Evolutionary conservation across 2,888 invertebrate genomes (phyloP), one percentile per base, ranked within the genome.

Genomic region (Amphiduros pacificus): DNA sequence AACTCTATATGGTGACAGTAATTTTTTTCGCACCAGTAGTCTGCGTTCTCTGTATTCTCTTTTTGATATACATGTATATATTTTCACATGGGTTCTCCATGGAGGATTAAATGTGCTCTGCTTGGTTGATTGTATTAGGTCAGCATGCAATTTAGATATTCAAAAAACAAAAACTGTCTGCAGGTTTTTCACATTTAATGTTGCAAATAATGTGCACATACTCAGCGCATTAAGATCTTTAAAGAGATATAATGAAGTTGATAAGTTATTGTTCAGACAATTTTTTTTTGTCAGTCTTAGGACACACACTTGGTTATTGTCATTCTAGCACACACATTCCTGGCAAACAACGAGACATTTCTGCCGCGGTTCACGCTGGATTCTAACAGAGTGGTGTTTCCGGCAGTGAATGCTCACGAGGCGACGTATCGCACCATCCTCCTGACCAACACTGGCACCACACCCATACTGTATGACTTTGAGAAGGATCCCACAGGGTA

Each of bases 241-340:
- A n/a, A n/a, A n/a, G n/a, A n/a, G n/a, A n/a, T n/a, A n/a, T n/a
- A n/a, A n/a, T n/a, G n/a, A n/a, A n/a, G n/a, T n/a, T n/a, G n/a
- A n/a, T n/a, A n/a, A n/a, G n/a, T n/a, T n/a, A n/a, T n/a, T n/a
- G n/a, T n/a, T n/a, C n/a, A n/a, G n/a, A n/a, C n/a, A n/a, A n/a
- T n/a, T n/a, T n/a, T n/a, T n/a, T n/a, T n/a, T n/a, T n/a, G n/a
- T n/a, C n/a, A n/a, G n/a, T n/a, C n/a, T n/a, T n/a, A n/a, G n/a
- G n/a, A n/a, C n/a, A n/a, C n/a, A n/a, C n/a, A n/a, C n/a, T n/a
- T n/a, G n/a, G n/a, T n/a, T n/a, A n/a, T n/a, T n/a, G n/a, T n/a
- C n/a, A n/a, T 55, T 63, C n/a, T 67, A 81, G 79, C 77, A 58
- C 77, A 81, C 52, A 81, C 81, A 0, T 82, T 81, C 68, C 71